A percentile compares a stretch with the other conserved stretches of the same genome.
These are phyloP conservation scores for Paramormyrops kingsleyae DNA, from an alignment of 2,113 vertebrate species.

Conservation along the genomic window DNA sequence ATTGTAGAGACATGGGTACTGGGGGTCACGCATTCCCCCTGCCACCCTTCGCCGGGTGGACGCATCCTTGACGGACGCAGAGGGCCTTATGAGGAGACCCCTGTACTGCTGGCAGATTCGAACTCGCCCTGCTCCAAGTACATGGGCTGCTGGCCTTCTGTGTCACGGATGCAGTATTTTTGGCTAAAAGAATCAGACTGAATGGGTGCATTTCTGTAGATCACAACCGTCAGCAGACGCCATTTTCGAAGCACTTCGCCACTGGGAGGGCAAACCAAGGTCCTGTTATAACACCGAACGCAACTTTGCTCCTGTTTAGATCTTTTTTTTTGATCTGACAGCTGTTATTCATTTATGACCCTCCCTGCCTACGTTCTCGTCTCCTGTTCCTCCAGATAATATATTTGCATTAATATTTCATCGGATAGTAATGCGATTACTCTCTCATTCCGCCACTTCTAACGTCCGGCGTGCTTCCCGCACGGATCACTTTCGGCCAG, in stretches of 20 bases:
- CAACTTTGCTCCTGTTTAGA: not conserved
- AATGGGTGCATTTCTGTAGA: not conserved
- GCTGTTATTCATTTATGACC: slow-evolving; percentile 65
- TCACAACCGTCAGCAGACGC: not conserved
- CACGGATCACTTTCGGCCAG: slow-evolving; percentile 46
- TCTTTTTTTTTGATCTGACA: slow-evolving; percentile 39
- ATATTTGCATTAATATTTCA: slow-evolving; percentile 73
- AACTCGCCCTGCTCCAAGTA: not conserved
- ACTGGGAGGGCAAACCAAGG: not conserved
- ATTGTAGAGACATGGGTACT: not conserved
- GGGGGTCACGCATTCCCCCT: not conserved
- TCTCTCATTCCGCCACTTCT: slow-evolving; percentile 63
- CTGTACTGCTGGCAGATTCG: not conserved
- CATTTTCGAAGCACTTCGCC: not conserved
- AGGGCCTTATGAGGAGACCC: not conserved
- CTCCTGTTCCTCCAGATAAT: slow-evolving; percentile 67
- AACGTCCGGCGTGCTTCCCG: slow-evolving; percentile 51
- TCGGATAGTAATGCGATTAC: slow-evolving; percentile 71
- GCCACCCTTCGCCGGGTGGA: not conserved
- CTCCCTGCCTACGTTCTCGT: slow-evolving; percentile 56
- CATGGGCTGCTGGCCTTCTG: not conserved
- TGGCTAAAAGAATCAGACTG: not conserved
- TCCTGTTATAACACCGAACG: not conserved
- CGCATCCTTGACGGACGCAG: not conserved
- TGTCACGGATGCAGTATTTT: not conserved